phyloP scores from a whole-genome alignment of 2,797 vertebrate genomes.

The Hipposideros larvatus region DNA sequence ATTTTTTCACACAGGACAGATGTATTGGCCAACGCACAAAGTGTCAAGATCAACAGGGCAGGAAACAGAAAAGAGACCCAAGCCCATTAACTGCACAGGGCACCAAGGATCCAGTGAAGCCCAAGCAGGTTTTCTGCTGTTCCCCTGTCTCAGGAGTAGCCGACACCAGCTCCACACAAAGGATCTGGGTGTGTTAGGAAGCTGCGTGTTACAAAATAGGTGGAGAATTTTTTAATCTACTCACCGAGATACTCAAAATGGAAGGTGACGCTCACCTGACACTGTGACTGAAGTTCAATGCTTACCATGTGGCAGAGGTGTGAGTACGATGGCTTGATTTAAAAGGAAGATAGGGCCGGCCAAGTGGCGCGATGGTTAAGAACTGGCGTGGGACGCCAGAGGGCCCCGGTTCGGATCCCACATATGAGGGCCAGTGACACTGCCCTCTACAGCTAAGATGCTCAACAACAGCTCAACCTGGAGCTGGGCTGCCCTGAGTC shows the following conservation, averaged over 20 bases:
- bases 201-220: neutral
- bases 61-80: neutral
- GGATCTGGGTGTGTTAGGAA: neutral
- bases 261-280: neutral
- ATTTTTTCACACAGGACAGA: neutral
- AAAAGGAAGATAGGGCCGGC: neutral
- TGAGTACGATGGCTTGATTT: too few relatives aligned
- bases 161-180: neutral
- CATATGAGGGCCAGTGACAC: too few relatives aligned
- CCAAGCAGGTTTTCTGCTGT: neutral
- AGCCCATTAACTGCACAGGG: rapidly evolving
- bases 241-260: neutral
- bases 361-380: too few relatives aligned
- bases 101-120: neutral
- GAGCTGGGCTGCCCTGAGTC: too few relatives aligned
- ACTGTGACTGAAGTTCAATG: neutral
- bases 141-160: neutral
- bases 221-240: neutral
- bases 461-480: too few relatives aligned
- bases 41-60: neutral
- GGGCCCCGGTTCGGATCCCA: too few relatives aligned
- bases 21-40: neutral
- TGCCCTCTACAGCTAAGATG: too few relatives aligned
- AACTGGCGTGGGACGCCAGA: too few relatives aligned
- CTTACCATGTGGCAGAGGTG: rapidly evolving